Percentiles rank a stretch among this genome's conserved stretches.
Conservation (phyloP, 2,888 invertebrate genomes). For the Syrista parreyssii region DNA sequence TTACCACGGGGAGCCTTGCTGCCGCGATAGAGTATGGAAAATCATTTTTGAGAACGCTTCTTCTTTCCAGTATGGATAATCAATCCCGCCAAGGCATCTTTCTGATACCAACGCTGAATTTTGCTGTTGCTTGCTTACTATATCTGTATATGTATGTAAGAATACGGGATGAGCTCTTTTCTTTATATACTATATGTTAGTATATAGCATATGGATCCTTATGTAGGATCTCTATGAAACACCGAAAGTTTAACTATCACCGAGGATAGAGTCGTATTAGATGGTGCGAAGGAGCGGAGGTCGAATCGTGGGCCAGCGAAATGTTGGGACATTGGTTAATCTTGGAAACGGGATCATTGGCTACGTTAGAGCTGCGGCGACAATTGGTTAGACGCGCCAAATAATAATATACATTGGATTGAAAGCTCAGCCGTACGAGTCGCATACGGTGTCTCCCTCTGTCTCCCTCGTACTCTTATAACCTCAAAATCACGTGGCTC, state of each 20-base stretch:
- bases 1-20: background rate
- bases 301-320: constrained; percentile 8
- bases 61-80: too few relatives aligned
- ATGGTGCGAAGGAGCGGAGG: constrained; percentile 12
- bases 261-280: constrained; percentile 22
- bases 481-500: background rate
- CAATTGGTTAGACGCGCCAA: constrained; percentile 37
- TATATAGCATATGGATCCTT: background rate
- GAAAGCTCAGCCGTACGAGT: background rate
- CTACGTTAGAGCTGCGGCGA: constrained; percentile 35
- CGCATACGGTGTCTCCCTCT: constrained; percentile 1
- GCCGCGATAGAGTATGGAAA: background rate
- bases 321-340: constrained; percentile 38
- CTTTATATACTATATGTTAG: background rate
- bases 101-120: background rate
- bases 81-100: too few relatives aligned
- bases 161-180: too few relatives aligned
- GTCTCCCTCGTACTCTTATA: constrained; percentile 1
- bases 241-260: constrained; percentile 20
- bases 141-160: background rate
- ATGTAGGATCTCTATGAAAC: background rate
- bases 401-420: constrained; percentile 35
- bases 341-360: constrained; percentile 41
- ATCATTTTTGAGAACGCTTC: background rate
- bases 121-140: background rate